phyloP scores from a whole-genome alignment of 2,888 invertebrate genomes.

The Tanytarsus gracilentus region DNA sequence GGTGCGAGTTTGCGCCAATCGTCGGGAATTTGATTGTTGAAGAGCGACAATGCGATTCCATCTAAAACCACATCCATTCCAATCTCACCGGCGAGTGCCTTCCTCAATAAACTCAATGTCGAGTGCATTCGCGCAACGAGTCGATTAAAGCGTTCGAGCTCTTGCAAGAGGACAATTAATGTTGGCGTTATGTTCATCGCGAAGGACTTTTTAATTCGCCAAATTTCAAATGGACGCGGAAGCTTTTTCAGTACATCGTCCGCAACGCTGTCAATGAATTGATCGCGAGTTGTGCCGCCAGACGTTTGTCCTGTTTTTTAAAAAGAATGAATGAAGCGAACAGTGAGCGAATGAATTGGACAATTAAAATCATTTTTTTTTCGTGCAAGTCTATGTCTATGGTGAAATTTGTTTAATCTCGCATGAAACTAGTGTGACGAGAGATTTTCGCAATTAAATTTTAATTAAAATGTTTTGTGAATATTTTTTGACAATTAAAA shows the following conservation, averaged over 20 bases:
- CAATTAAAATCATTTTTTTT: constrained; percentile 16
- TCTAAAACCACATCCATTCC: constrained; percentile 83
- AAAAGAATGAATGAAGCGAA: background rate
- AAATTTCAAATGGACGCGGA: constrained; percentile 68
- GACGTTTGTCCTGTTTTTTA: constrained; percentile 52
- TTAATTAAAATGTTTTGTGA: no score
- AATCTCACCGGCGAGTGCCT: constrained; percentile 83
- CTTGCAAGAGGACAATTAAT: constrained; percentile 78
- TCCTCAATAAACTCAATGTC: constrained; percentile 63
- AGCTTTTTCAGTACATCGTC: constrained; percentile 68
- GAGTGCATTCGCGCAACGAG: constrained; percentile 60
- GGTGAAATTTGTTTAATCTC: constrained; percentile 18
- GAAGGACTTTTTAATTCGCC: constrained; percentile 68
- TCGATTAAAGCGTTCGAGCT: constrained; percentile 78
- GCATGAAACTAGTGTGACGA: no score
- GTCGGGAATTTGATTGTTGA: constrained; percentile 73
- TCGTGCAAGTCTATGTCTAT: constrained; percentile 8
- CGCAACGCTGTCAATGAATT: constrained; percentile 72
- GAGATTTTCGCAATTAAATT: no score
- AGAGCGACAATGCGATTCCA: constrained; percentile 70
- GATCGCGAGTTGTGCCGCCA: constrained; percentile 72
- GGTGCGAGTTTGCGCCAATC: constrained; percentile 78
- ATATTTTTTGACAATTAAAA: no score
- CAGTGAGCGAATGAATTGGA: background rate
- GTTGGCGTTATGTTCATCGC: constrained; percentile 75